Base-by-base conservation (phyloP, 1,140 invertebrate species). In the Drosophila littoralis region DNA sequence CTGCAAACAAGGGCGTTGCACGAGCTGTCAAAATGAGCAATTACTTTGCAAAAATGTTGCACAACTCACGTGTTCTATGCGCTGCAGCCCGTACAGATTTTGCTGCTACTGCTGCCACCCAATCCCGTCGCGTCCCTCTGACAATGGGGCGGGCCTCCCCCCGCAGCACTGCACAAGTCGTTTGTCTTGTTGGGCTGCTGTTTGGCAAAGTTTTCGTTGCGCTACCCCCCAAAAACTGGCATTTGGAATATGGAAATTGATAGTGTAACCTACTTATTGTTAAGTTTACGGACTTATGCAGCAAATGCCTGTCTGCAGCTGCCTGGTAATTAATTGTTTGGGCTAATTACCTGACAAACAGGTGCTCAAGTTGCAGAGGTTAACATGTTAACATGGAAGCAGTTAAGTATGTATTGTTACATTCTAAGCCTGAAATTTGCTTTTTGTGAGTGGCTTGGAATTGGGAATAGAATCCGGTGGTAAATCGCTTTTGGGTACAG, bases 1-100 rank as follows among this genome's bases (percentile, higher is more conserved):
- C 58, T 79, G 79, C 82, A 82, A 86, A 88, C 79, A 86, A 86
- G 79, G 79, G 83, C 83, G 83, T 88, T 86, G 79, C 84, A 83
- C 70, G 77, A 88, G 74, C 84, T 89, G 84, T 89, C 84, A 89
- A 89, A 88, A 89, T 88, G 84, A 88, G 84, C 84, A 88, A 88
- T 88, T 89, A 88, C 84, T 88, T 88, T 88, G 84, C 80, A 84
- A 88, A 89, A 88, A 88, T 89, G 84, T 88, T 88, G 84, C 79
- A 86, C 60, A 88, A 59, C 83, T 88, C 83, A 88, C 83, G 83
- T 86, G 83, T 74, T 73, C 69, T 71, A 77, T 73, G 64, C 45
- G 50, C 58, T 42, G 59, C 66, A 63, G 57, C 46, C 33, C 35
- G 28, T 59, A 35, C 42, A 59, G 57, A 59, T 59, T 59, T 33